Base-by-base conservation (phyloP, 2,113 vertebrate genomes). In the Catagonus wagneri region DNA sequence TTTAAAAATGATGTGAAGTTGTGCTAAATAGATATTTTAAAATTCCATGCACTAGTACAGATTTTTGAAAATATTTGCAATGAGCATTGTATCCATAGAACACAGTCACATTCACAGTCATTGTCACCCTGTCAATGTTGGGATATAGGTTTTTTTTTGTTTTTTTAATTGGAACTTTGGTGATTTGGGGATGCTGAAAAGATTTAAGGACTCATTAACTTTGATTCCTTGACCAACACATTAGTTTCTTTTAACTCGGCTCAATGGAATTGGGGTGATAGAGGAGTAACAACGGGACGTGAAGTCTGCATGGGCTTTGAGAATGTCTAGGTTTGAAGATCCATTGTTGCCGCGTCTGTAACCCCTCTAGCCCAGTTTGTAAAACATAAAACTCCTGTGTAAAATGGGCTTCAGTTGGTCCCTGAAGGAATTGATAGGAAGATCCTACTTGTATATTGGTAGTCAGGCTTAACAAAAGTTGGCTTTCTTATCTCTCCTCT, bases 11-110 rank as follows among this genome's bases (percentile, higher is more conserved):
- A 76, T 83, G 69, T 0, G 34, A 95, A 71, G 86, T 94, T 96
- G 74, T 94, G 36, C 58, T 89, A 66, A 94, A 78, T 29, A 76
- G 50, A 6, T 90, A 80, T 69, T 95, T 90, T 89, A 34, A 97
- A 90, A 97, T 97, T 93, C 95, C 8, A 75, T 44, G 71, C 27
- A 50, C 63, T 79, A 25, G 34, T 83, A 52, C 56, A 89, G 78
- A 50, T 36, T 89, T 94, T 65, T 83, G 17, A 86, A 93, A 93
- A 63, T 56, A 69, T 61, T 85, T 85, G 56, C 72, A 72, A 1
- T n/a, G 80, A 90, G 29, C 15, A 39, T n/a, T 74, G 2, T 74
- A 22, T 79, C 78, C 4, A 0, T 68, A 74, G 76, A 16, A 32
- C 61, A 50, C 6, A 44, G 10, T 72, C 60, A 65, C 32, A 25